A percentile compares a stretch with the other conserved stretches of the same genome.
Conservation (phyloP, 1,140 invertebrate genomes). For the Orussus abietinus region DNA sequence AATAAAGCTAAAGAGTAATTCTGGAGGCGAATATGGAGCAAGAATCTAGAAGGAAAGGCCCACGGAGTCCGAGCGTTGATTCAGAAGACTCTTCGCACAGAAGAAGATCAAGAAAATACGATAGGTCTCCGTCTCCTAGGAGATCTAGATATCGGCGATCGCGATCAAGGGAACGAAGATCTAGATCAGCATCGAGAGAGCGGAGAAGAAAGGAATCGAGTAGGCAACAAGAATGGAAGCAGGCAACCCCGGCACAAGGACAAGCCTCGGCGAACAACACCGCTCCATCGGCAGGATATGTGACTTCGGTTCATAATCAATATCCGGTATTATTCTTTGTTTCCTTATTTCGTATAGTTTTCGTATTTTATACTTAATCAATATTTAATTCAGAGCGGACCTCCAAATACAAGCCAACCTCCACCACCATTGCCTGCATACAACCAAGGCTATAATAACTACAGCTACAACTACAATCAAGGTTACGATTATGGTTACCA, state of each 20-base stretch:
- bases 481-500: slow-evolving; percentile 45
- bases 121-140: slow-evolving; percentile 47
- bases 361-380: slow-evolving; percentile 5
- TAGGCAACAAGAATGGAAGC: slow-evolving; percentile 41
- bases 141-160: slow-evolving; percentile 44
- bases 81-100: slow-evolving; percentile 44
- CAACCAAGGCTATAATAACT: slow-evolving; percentile 43
- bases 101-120: slow-evolving; percentile 44
- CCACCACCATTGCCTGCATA: slow-evolving; percentile 41
- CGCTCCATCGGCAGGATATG: slow-evolving; percentile 32
- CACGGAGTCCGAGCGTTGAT: slow-evolving; percentile 42
- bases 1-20: too few relatives aligned
- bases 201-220: slow-evolving; percentile 37
- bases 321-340: slow-evolving; percentile 37
- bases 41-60: slow-evolving; percentile 40
- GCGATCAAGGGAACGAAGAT: slow-evolving; percentile 40
- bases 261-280: slow-evolving; percentile 22
- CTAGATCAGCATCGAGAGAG: slow-evolving; percentile 39
- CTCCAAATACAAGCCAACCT: slow-evolving; percentile 43
- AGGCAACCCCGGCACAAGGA: slow-evolving; percentile 22
- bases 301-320: slow-evolving; percentile 42
- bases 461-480: slow-evolving; percentile 41
- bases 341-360: slow-evolving; percentile 4
- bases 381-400: too few relatives aligned
- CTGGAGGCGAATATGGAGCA: too few relatives aligned